Percentiles rank a stretch among this genome's conserved stretches.
phyloP scores from a whole-genome alignment of 2,797 vertebrate species.

The Falco rusticolus region DNA sequence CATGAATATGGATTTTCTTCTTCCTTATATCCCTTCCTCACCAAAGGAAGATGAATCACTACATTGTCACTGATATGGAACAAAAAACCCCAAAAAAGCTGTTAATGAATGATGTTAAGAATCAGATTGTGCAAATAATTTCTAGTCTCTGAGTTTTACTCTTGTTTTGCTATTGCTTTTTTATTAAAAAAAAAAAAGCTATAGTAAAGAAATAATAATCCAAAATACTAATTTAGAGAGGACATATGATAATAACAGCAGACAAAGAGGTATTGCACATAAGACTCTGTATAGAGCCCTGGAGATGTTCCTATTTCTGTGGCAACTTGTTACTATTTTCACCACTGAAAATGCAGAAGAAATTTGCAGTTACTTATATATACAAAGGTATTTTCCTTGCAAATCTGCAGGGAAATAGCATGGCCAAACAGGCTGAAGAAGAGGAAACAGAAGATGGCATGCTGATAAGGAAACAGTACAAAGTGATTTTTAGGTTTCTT shows the following conservation, averaged over 20 bases:
- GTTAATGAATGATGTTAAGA: not conserved
- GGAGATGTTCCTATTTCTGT: not conserved
- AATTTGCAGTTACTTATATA: not conserved
- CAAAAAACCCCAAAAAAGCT: not conserved
- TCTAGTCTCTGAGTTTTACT: not conserved
- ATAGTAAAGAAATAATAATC: not conserved
- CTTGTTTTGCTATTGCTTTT: not conserved
- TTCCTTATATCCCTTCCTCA: not conserved
- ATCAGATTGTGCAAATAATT: not conserved
- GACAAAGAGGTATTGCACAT: not conserved
- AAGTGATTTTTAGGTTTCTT: not conserved
- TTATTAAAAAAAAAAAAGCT: not conserved
- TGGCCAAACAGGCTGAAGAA: not conserved
- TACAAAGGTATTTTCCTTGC: not conserved
- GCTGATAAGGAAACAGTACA: not conserved
- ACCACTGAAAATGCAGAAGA: not conserved
- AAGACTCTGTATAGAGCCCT: not conserved
- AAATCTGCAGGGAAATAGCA: not conserved
- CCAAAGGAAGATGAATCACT: not conserved
- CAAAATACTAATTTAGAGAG: not conserved
- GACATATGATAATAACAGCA: not conserved
- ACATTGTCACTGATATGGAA: not conserved
- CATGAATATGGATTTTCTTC: conserved; percentile 29
- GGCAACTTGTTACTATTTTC: not conserved
- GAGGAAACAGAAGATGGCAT: not conserved